Base-by-base conservation (phyloP, 2,888 invertebrate genomes). In the Eristalis pertinax region DNA sequence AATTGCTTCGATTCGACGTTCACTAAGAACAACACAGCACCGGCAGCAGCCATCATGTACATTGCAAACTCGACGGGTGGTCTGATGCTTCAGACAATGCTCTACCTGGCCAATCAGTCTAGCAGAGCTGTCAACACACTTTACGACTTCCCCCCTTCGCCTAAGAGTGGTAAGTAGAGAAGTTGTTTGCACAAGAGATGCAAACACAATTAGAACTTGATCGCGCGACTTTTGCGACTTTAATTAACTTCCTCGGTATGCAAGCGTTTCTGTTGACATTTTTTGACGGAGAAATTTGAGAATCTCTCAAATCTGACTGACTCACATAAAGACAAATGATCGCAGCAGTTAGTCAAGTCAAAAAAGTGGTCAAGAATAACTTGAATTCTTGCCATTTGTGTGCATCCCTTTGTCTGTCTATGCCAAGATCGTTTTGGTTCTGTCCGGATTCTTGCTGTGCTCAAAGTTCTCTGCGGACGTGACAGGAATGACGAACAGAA, bases 11-110 rank as follows among this genome's bases (percentile, higher is more conserved):
- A 29, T 50, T 63, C 63, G 26, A 32, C 32, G 10, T 32, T 74
- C 26, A 43, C 29, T 43, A 29, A 35, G 3, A 41, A 69, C n/a
- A 69, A 19, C 29, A 58, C 13, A 19, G 13, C 15, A 38, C 10
- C 67, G 68, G 89, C 75, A 50, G 50, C n/a, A 50, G n/a, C n/a
- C 50, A 19, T 50, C 64, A 92, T 92, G 92, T 91, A 91, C 88
- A 90, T 92, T 80, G 90, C 91, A 69, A 93, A 93, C 82, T 90
- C 92, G n/a, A 93, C 93, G 4, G 92, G 92, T 85, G 92, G 93
- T 89, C 89, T 93, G 72, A 92, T 93, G 91, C 90, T 93, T 86
- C 93, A 93, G 89, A 93, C 93, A 43, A 93, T 93, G 92, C 90
- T 93, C 74, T 93, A 92, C 89, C 90, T 93, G 90, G 92, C 93